These are phyloP conservation scores for Leptinotarsa texana DNA, from an alignment of 1,140 invertebrate genomes.

Conservation along the genomic window DNA sequence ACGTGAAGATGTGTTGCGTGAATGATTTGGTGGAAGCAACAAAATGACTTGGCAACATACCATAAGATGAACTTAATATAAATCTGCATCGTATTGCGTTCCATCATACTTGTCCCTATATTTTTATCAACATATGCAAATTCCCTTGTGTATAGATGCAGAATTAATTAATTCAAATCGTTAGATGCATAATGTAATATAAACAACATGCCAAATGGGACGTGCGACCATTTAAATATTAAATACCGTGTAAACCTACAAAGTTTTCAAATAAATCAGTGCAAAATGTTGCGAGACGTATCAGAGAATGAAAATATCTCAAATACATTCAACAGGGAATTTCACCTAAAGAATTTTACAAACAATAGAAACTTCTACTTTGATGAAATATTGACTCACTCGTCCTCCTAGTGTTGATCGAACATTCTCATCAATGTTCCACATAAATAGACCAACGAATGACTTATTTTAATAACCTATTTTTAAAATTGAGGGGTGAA, in stretches of 20 bases:
- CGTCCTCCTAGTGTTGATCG: too few relatives aligned
- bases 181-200: not conserved
- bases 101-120: not conserved
- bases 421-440: too few relatives aligned
- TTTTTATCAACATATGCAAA: slow-evolving; percentile 6
- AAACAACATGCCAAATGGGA: slow-evolving; percentile 5
- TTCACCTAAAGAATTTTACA: too few relatives aligned
- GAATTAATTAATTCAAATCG: slow-evolving; percentile 6
- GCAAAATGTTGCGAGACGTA: not conserved
- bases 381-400: too few relatives aligned
- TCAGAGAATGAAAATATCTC: too few relatives aligned
- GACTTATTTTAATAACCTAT: too few relatives aligned
- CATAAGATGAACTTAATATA: not conserved
- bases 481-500: too few relatives aligned
- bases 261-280: not conserved
- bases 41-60: not conserved
- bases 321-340: too few relatives aligned
- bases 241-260: not conserved
- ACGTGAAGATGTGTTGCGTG: too few relatives aligned
- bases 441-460: too few relatives aligned
- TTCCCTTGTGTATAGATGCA: not conserved
- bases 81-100: not conserved
- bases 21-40: too few relatives aligned
- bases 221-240: slow-evolving; percentile 1
- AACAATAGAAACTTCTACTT: too few relatives aligned